These are phyloP conservation scores for Molorchus minor DNA, from an alignment of 2,888 invertebrate genomes.

Conservation along the genomic window DNA sequence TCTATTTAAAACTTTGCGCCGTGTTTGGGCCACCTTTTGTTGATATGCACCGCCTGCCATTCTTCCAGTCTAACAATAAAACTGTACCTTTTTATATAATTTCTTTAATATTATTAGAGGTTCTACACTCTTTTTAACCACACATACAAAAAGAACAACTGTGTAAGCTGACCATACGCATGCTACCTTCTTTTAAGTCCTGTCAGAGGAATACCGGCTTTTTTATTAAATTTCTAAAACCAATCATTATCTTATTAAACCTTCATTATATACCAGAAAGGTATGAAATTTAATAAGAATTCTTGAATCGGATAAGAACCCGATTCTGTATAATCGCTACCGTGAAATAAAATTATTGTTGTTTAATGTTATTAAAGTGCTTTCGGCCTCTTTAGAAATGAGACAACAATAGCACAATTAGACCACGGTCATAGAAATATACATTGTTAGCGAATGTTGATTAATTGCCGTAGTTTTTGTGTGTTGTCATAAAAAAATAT, in stretches of 20 bases:
- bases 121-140: neutral
- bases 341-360: slow-evolving; percentile 27
- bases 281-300: slow-evolving; percentile 2
- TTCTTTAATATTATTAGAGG: neutral
- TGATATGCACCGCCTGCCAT: no score
- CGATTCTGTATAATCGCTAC: slow-evolving; percentile 22
- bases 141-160: neutral
- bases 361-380: slow-evolving; percentile 24
- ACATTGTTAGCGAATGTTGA: slow-evolving; percentile 2
- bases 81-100: neutral
- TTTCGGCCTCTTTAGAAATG: slow-evolving; percentile 23
- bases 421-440: neutral
- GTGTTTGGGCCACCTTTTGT: no score
- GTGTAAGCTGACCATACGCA: neutral
- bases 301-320: slow-evolving; percentile 10
- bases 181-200: neutral
- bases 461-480: slow-evolving; percentile 10
- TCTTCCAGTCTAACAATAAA: neutral
- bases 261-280: neutral
- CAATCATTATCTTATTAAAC: neutral
- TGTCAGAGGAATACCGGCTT: neutral
- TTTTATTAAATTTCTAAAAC: neutral
- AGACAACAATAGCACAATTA: slow-evolving; percentile 6
- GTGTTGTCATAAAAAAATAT: no score
- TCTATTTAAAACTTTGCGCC: no score